Percentiles rank a stretch among this genome's conserved stretches.
Evolutionary conservation across 1,140 invertebrate species (phyloP).

Genomic region (Trachymyrmex cornetzi): DNA sequence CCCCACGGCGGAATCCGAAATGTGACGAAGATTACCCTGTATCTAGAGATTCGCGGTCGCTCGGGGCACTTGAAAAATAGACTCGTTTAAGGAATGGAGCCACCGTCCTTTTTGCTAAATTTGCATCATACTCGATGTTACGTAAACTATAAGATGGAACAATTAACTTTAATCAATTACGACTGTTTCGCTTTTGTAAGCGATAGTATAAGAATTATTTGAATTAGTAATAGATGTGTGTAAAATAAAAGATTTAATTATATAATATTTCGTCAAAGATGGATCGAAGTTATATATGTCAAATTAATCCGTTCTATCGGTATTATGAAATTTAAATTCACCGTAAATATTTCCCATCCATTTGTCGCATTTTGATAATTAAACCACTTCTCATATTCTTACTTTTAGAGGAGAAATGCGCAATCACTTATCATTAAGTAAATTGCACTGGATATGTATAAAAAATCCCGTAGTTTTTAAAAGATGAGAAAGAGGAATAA

Average conservation of each 20-base stretch:
- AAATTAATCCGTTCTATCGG: too few species aligned
- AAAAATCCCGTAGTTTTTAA: background rate
- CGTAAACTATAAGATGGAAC: background rate
- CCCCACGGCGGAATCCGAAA: slow-evolving; percentile 56
- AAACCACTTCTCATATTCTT: too few species aligned
- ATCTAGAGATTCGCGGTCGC: slow-evolving; percentile 59
- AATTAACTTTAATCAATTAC: background rate
- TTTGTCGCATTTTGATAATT: too few species aligned
- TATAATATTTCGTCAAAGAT: too few species aligned
- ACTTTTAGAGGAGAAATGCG: too few species aligned
- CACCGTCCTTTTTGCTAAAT: slow-evolving; percentile 40
- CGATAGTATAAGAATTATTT: background rate
- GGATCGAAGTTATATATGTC: too few species aligned
- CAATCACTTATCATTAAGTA: too few species aligned
- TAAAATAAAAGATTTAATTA: background rate
- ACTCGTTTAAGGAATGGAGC: slow-evolving; percentile 28
- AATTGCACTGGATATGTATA: too few species aligned
- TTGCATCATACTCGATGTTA: background rate
- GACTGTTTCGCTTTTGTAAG: background rate
- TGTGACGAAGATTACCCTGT: slow-evolving; percentile 72
- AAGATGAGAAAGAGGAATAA: background rate
- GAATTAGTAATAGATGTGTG: background rate
- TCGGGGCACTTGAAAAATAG: slow-evolving; percentile 68
- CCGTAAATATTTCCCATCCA: too few species aligned
- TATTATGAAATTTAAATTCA: too few species aligned